These are phyloP conservation scores for Antheraea pernyi DNA, from an alignment of 1,140 invertebrate genomes.

Conservation along the genomic window DNA sequence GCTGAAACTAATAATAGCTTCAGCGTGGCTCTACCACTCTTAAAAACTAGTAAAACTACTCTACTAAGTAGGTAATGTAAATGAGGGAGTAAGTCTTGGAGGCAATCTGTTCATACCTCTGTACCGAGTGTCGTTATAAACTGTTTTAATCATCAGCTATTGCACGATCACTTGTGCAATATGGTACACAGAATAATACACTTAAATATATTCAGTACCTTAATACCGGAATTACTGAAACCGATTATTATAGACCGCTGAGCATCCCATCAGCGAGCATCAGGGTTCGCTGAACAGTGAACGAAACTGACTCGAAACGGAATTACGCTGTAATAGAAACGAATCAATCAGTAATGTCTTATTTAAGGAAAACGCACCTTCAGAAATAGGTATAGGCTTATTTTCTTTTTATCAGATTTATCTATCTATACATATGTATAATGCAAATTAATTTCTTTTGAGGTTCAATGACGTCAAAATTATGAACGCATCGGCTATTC, in stretches of 20 bases:
- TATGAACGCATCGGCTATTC: no score
- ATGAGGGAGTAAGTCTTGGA: no score
- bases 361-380: background rate
- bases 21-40: no score
- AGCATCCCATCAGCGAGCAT: conserved; percentile 10
- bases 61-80: no score
- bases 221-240: conserved; percentile 11
- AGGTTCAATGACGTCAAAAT: no score
- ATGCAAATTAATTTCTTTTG: no score
- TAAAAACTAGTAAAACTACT: no score
- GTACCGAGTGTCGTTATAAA: background rate
- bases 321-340: conserved; percentile 10
- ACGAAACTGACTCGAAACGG: conserved; percentile 10
- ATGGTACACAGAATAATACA: background rate
- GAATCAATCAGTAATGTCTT: conserved; percentile 7
- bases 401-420: no score
- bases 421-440: no score
- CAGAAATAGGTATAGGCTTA: background rate
- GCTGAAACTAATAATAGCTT: no score
- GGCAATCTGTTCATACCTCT: no score
- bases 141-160: background rate
- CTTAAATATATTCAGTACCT: background rate
- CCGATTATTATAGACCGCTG: conserved; percentile 10
- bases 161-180: background rate
- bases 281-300: conserved; percentile 7